Base-by-base conservation (phyloP, 2,888 invertebrate species). In the Marronus borbonicus region DNA sequence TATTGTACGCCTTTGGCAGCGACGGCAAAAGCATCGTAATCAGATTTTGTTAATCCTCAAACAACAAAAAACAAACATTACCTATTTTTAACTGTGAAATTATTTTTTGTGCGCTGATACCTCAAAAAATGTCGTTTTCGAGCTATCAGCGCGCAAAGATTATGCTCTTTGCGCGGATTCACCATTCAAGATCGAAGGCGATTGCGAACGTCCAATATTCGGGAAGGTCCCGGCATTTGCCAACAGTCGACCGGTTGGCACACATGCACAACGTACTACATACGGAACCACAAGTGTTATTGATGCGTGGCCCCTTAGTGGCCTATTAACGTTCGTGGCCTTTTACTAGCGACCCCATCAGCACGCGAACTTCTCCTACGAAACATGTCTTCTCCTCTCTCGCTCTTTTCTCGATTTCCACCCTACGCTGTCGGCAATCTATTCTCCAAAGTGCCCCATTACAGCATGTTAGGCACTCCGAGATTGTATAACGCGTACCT, bases 231-330 rank as follows among this genome's bases (percentile, higher is more conserved):
- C 39, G 58, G 36, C 36, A 58, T 58, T 58, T 58, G 55, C 55
- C 39, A 36, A 17, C 58, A 60, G 72, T 72, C 44, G 44, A 44
- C 44, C 8, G 10, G 44, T 12, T 60, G 65, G 65, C 75, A 75
- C 64, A 75, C 50, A 75, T 60, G 60, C 20, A 44, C 44, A n/a
- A 65, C 20, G 28, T 44, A 65, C 39, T 65, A 39, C 17, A 58
- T 58, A 58, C 76, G 52, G 50, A 78, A 74, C 77, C 81, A 80
- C 82, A 82, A 81, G 80, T 81, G 81, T 78, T 76, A 83, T 82
- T 82, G 83, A 83, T 83, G 84, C 81, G 83, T 79, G 80, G 80
- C 80, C 80, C 80, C 81, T 81, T 80, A 79, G 79, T 79, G 80
- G 80, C 81, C 80, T 79, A 82, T 82, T 82, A 82, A 79, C 79